phyloP scores from a whole-genome alignment of 2,113 vertebrate species.

The Sapajus apella region DNA sequence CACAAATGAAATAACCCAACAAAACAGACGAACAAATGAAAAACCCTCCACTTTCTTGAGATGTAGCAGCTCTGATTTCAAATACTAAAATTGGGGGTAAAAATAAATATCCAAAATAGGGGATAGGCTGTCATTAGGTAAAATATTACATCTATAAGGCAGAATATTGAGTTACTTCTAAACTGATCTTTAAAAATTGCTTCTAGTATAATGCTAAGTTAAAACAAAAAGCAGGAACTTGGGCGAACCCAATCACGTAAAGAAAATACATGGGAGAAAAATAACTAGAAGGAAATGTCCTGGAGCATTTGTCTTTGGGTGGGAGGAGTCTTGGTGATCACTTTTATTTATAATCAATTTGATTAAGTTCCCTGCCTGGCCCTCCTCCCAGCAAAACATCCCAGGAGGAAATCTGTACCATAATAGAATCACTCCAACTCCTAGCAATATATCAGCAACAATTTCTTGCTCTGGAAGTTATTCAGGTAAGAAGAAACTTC shows the following conservation, averaged over 20 bases:
- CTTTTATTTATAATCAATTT: neutral
- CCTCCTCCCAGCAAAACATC: neutral
- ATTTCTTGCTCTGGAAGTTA: neutral
- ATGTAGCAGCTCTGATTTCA: neutral
- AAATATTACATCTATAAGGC: neutral
- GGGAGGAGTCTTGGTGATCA: neutral
- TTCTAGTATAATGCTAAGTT: neutral
- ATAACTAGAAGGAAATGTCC: neutral
- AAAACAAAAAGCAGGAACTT: neutral
- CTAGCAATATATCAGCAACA: fast-evolving
- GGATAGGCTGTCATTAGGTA: neutral
- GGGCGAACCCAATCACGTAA: neutral
- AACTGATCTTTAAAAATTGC: neutral
- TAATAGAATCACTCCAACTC: neutral
- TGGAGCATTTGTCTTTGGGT: neutral
- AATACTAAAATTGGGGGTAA: neutral
- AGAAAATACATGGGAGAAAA: neutral
- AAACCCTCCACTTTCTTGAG: neutral
- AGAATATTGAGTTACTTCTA: neutral
- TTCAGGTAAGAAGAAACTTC: neutral
- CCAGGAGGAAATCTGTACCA: neutral
- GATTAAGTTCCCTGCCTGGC: neutral
- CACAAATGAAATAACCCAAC: neutral
- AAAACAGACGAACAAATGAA: neutral
- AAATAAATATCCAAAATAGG: neutral